These are phyloP conservation scores for Cassiopea andromeda DNA, from an alignment of 30 jellyfish, hydroid and myxozoan species.

Conservation along the genomic window DNA sequence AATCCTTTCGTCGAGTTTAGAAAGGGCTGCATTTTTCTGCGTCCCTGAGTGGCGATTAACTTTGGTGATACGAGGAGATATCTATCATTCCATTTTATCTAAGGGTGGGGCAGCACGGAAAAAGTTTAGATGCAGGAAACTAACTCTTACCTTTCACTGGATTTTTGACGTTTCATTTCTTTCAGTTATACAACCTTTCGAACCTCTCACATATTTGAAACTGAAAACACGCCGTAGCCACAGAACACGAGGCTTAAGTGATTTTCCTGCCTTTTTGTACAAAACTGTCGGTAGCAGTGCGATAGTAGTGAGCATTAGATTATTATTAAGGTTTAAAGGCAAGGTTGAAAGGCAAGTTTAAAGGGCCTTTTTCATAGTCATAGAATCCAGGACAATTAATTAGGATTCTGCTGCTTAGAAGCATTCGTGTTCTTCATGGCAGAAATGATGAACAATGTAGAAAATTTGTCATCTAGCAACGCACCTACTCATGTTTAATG, in stretches of 20 bases:
- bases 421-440: too few species aligned
- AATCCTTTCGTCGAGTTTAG: background rate
- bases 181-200: background rate
- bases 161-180: background rate
- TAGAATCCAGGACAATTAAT: too few species aligned
- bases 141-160: background rate
- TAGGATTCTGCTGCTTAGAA: too few species aligned
- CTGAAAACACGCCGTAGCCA: background rate
- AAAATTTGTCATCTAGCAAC: too few species aligned
- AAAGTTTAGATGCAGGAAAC: background rate
- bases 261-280: background rate
- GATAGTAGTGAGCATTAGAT: background rate
- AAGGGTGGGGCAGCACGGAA: background rate
- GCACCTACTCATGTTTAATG: too few species aligned
- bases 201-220: background rate
- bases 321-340: background rate
- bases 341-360: too few species aligned
- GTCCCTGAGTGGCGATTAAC: background rate
- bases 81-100: background rate
- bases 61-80: background rate
- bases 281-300: background rate
- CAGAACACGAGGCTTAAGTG: background rate
- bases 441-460: too few species aligned
- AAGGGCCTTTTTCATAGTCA: too few species aligned
- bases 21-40: background rate